Conservation (phyloP, 2,797 vertebrate species). For the Erithacus rubecula region DNA sequence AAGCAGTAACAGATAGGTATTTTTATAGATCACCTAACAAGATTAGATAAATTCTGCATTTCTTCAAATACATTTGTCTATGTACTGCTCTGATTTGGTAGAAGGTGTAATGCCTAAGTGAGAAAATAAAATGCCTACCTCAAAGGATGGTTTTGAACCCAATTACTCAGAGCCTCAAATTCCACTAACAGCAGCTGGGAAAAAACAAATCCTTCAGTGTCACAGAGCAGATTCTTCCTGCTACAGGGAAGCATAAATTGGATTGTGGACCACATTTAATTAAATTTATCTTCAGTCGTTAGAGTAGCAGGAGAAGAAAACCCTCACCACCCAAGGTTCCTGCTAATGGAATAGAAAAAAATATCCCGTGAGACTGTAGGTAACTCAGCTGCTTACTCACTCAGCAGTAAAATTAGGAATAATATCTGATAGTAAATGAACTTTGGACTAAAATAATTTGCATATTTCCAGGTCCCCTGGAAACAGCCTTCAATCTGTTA, state of each 20-base stretch:
- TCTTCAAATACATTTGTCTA: neutral
- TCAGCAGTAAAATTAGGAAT: neutral
- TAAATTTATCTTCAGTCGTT: slow-evolving; percentile 18
- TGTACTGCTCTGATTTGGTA: neutral
- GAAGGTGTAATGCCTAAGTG: neutral
- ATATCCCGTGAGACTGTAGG: neutral
- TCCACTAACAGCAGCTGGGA: neutral
- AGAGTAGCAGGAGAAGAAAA: neutral
- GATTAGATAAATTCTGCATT: neutral
- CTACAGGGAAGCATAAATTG: slow-evolving; percentile 27
- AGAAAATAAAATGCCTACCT: neutral
- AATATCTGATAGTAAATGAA: neutral
- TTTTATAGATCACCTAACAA: neutral
- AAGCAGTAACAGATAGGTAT: neutral
- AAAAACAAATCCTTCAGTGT: slow-evolving; percentile 32
- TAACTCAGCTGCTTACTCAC: neutral
- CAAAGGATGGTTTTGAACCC: slow-evolving; percentile 18
- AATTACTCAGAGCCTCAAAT: neutral
- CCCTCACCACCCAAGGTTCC: neutral
- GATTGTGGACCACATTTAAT: slow-evolving; percentile 19
- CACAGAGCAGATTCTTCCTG: neutral
- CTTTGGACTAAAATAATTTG: neutral
- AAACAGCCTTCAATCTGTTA: neutral
- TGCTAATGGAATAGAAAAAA: neutral
- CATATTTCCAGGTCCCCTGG: neutral